Evolutionary conservation across 2,797 vertebrate species (phyloP), one percentile per base, ranked within the genome.

Genomic region (Lophius americanus): DNA sequence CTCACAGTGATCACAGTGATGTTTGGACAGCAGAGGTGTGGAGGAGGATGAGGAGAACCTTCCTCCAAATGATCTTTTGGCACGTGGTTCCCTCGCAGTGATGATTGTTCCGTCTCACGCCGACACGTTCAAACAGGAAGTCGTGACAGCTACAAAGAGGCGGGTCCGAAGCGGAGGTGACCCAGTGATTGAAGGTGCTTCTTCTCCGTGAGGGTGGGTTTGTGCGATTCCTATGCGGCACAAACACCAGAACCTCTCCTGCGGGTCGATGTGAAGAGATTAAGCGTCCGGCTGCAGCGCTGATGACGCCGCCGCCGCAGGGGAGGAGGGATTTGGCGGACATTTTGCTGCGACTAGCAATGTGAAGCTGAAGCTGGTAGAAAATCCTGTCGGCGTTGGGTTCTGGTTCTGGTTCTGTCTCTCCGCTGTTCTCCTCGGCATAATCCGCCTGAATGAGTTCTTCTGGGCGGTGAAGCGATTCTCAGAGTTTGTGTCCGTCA

Each of bases 1-100:
- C 61, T 90, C 89, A 87, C 87, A 89, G 85, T 88, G 81, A 70
- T 85, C 71, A 23, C 23, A 51, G 70, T 81, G 73, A 76, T 78
- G 72, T 73, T 0, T 35, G 76, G 80, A 74, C 49, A 60, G 59
- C 56, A 43, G 61, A 70, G 65, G 54, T 53, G 70, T 60, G 67
- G 72, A 43, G 58, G 76, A 75, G 71, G 41, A 36, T 52, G 72
- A 77, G 58, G 68, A 60, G 79, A 70, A 68, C 66, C 69, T 76
- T 51, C 54, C 23, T 63, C 64, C 54, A 33, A 58, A 62, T 77
- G 72, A 11, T 57, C 37, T 70, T 88, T 88, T 85, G 83, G 84
- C 85, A 88, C 86, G 44, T 75, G 11, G 70, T 68, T 72, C 63
- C 43, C 55, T 73, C 81, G 50, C 76, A 43, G 73, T 73, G 75